Evolutionary conservation across 2,797 vertebrate species (phyloP), one percentile per base, ranked within the genome.

Genomic region (Enteromius radiatus): DNA sequence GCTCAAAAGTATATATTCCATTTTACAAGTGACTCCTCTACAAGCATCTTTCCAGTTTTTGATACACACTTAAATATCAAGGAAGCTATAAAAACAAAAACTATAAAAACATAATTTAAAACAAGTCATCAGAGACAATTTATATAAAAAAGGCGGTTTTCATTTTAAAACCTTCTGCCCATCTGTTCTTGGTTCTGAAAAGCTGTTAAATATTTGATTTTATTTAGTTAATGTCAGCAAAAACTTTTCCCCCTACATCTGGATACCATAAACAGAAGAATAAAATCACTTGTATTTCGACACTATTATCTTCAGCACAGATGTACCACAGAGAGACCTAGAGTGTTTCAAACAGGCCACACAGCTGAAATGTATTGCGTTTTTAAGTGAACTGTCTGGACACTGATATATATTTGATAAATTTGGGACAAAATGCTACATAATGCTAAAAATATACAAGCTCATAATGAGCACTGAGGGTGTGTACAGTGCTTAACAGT

Each of bases 131-230:
- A 52, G 65, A 71, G 6, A 36, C 17, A 14, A 3, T 73, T 26
- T 41, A 26, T 52, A 68, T 8, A 65, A 70, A 76, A 78, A 74
- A 79, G 76, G 82, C 76, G 26, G 31, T 56, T 63, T 59, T 63
- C 10, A 43, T 63, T 84, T 76, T 63, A 3, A 28, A 80, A 36
- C 21, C 10, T 63, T 15, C 54, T 71, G 56, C 15, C 12, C 45
- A 80, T 75, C 61, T 78, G 69, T 43, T 75, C 52, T 68, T 79
- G 9, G 14, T 59, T 76, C 52, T 59, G 12, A 84, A 74, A 79
- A 19, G 21, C 54, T 59, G 45, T 47, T 33, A 45, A 63, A 15
- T 15, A 47, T 78, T 26, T 69, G 26, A 45, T 61, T 63, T 64
- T 1, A 28, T 49, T 19, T 64, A 70, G 73, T 80, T 74, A 82